phyloP scores from a whole-genome alignment of 2,113 vertebrate genomes.

The Empidonax alnorum region DNA sequence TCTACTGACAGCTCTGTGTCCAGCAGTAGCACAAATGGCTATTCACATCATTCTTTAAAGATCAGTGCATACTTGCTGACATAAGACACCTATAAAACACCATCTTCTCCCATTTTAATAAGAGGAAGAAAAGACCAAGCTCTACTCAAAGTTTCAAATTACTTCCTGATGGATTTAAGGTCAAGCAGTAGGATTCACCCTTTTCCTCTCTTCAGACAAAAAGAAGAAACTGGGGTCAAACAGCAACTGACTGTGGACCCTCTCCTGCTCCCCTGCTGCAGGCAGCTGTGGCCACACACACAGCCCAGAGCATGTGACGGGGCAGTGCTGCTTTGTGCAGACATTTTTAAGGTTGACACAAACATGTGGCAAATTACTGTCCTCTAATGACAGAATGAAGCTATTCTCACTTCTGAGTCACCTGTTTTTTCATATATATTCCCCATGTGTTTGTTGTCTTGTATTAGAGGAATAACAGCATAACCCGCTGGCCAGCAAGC shows the following conservation, averaged over 20 bases:
- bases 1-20: not conserved
- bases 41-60: not conserved
- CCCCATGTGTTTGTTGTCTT: conserved; percentile 20
- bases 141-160: not conserved
- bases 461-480: not conserved
- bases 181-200: not conserved
- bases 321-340: not conserved
- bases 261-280: not conserved
- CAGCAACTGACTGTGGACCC: not conserved
- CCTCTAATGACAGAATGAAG: conserved; percentile 63
- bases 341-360: conserved; percentile 21
- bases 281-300: accelerated
- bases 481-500: not conserved
- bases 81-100: not conserved
- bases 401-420: conserved; percentile 61
- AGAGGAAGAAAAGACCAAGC: not conserved
- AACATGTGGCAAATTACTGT: conserved; percentile 32
- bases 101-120: not conserved
- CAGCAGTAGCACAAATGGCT: not conserved
- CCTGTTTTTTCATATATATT: conserved; percentile 32
- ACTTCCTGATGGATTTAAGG: not conserved
- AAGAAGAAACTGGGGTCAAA: not conserved
- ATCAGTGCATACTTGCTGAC: not conserved
- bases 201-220: not conserved
- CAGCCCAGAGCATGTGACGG: not conserved